These are phyloP conservation scores for Euura lappo DNA, from an alignment of 1,140 invertebrate genomes.

Conservation along the genomic window DNA sequence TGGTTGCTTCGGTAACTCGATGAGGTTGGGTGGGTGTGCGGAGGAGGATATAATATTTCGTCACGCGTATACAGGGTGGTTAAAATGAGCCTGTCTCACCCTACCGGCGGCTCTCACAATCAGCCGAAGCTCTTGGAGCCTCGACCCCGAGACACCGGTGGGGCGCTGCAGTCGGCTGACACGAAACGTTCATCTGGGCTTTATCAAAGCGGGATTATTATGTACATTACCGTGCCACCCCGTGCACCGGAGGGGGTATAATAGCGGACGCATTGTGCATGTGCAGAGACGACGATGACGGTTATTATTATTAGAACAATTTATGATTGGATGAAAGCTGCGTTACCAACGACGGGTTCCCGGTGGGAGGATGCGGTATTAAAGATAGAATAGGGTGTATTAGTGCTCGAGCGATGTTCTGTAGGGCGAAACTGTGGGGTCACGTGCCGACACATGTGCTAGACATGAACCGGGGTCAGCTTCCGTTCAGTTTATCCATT, in stretches of 20 bases:
- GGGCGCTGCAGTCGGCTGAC: too few species aligned
- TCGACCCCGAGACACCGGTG: too few species aligned
- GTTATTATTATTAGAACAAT: not conserved
- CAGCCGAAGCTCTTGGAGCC: too few species aligned
- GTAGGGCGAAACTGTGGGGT: not conserved
- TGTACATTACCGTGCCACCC: too few species aligned
- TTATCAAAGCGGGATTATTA: too few species aligned
- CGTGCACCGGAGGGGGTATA: too few species aligned
- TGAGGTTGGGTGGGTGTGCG: conserved; percentile 41
- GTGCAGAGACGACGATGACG: too few species aligned
- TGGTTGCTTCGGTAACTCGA: conserved; percentile 56
- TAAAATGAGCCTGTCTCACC: not conserved
- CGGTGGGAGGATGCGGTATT: not conserved
- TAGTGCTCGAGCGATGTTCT: not conserved
- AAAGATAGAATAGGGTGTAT: not conserved
- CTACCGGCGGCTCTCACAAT: too few species aligned
- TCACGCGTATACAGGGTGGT: conserved; percentile 6
- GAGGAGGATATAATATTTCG: conserved; percentile 13
- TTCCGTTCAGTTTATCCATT: conserved; percentile 43
- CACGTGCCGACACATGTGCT: not conserved
- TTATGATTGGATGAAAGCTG: not conserved
- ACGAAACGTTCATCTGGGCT: too few species aligned
- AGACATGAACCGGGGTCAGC: conserved; percentile 8
- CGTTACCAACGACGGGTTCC: too few species aligned
- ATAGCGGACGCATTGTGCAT: too few species aligned